Base-by-base conservation (phyloP, 2,797 vertebrate species). In the Mionectes olivaceus region DNA sequence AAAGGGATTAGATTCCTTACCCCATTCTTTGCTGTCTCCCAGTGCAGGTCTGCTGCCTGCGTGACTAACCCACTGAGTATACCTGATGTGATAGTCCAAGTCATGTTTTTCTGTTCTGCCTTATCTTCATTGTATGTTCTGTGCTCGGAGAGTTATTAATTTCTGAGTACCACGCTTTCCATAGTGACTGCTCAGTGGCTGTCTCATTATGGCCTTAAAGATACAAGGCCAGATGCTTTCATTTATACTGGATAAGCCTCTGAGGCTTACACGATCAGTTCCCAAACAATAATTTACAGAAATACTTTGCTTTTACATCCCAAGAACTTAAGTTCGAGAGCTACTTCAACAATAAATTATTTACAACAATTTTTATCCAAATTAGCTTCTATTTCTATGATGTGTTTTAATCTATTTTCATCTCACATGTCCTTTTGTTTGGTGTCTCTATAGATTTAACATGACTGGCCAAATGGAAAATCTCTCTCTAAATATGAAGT, bases 171-270 rank as follows among this genome's bases (percentile, higher is more conserved):
- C 44, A 7, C 30, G 76, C 70, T 94, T 82, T 86, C 73, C 44
- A 30, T 76, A 35, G 63, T 74, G 91, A 84, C 73, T 73, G 63
- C 81, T 87, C 64, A 71, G 83, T 3, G 1, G 49, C 64, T 28
- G 56, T 85, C 83, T 92, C 76, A 39, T 91, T 93, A 59, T 44
- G 41, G 55, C 82, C 64, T 94, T 86, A 68, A 67, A 94, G 83
- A 37, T 76, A 87, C 18, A 84, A 76, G 30, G 24, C 70, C 83
- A 93, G 63, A 82, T 91, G 77, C 67, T 94, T 82, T 94, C 70
- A 57, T 94, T 96, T 91, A 84, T 76, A 41, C 47, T 70, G 39
- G 37, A 76, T 90, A 89, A 91, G 41, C 56, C 39, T 87, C 44
- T 64, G 16, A 76, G 25, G 46, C 63, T 92, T 92, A 84, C 21